Evolutionary conservation across 2,113 vertebrate species (phyloP).

Genomic region (Thunnus maccoyii): DNA sequence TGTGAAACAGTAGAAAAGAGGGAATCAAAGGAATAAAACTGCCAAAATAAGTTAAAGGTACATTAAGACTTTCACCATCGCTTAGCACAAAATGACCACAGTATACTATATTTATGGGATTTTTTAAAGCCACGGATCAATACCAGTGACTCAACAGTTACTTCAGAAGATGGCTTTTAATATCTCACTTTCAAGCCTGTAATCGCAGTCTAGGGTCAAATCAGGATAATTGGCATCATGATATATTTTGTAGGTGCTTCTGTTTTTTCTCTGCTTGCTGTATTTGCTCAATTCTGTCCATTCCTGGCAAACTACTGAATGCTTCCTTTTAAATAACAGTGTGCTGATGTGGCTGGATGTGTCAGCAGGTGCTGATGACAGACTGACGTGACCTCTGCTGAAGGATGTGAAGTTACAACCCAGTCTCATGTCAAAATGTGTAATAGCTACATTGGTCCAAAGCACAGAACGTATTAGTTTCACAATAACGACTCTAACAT

Average conservation of each 20-base stretch:
- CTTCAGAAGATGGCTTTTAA: neutral
- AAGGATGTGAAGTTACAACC: neutral
- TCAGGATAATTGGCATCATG: neutral
- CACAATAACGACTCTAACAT: too few species aligned
- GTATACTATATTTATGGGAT: too few species aligned
- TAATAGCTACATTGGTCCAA: too few species aligned
- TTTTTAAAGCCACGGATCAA: neutral
- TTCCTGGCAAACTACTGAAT: neutral
- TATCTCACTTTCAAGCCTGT: neutral
- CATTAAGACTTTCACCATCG: too few species aligned
- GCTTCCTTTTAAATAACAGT: constrained; percentile 4
- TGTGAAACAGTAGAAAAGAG: too few species aligned
- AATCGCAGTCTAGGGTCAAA: neutral
- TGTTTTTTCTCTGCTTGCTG: constrained; percentile 5
- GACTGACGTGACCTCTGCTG: constrained; percentile 4
- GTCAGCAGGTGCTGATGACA: constrained; percentile 22
- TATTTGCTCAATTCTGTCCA: neutral
- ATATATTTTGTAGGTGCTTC: neutral
- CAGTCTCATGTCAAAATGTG: too few species aligned
- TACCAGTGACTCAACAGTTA: constrained; percentile 32
- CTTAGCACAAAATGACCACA: too few species aligned
- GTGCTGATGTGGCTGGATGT: constrained; percentile 18
- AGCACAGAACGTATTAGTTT: too few species aligned
- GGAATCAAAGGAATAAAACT: too few species aligned
- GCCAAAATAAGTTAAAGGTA: too few species aligned